Evolutionary conservation across 2,113 vertebrate genomes (phyloP).

Genomic region (Hirundichthys speculiger): DNA sequence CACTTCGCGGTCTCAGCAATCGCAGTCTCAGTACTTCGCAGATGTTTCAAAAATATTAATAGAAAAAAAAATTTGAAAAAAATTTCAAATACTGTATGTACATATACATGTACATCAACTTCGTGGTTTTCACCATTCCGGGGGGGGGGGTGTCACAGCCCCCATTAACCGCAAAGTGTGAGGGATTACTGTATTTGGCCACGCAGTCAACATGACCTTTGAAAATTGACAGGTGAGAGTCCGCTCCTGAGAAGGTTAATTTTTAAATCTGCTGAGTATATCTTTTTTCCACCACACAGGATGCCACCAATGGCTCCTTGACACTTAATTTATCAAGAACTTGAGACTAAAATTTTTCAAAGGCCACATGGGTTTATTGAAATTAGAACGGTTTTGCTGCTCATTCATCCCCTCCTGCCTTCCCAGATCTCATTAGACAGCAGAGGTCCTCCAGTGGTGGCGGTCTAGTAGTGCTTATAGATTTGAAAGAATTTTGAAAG

Average conservation of each 20-base stretch:
- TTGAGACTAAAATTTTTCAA: constrained; percentile 46
- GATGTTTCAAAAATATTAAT: too few relatives aligned
- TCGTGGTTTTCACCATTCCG: too few relatives aligned
- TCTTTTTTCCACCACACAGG: constrained; percentile 45
- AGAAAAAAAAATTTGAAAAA: too few relatives aligned
- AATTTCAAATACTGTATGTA: too few relatives aligned
- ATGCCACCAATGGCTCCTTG: constrained; percentile 30
- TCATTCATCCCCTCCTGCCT: constrained; percentile 49
- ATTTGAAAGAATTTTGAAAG: constrained; percentile 20
- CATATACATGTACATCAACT: too few relatives aligned
- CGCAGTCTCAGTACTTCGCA: too few relatives aligned
- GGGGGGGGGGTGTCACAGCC: too few relatives aligned
- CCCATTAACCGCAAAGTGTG: too few relatives aligned
- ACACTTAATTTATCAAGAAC: constrained; percentile 61
- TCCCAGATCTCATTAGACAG: constrained; percentile 57
- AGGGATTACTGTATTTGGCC: too few relatives aligned
- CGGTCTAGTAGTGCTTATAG: constrained; percentile 12
- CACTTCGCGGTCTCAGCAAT: too few relatives aligned
- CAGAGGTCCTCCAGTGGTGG: constrained; percentile 13
- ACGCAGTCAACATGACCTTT: constrained; percentile 43
- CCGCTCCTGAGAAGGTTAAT: constrained; percentile 21
- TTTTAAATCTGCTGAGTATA: constrained; percentile 52
- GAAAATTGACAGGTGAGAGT: constrained; percentile 13
- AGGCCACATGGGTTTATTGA: constrained; percentile 48
- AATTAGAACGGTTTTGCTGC: constrained; percentile 44